Base-by-base conservation (phyloP, 2,797 vertebrate species). In the Etheostoma perlongum region DNA sequence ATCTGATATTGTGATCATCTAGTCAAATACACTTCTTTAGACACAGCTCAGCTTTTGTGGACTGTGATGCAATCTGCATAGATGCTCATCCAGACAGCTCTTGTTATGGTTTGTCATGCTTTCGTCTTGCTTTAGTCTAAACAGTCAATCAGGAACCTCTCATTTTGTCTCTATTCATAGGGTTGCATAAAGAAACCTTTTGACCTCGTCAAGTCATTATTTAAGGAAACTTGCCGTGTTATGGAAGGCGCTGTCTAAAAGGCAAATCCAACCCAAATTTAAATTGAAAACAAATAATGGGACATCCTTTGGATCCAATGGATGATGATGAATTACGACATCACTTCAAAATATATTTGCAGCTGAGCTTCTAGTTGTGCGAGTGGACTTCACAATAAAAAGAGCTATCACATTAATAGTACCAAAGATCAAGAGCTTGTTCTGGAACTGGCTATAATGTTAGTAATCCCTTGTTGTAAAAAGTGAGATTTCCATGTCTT, bases 71-170 rank as follows among this genome's bases (percentile, higher is more conserved):
- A 55, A 25, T 90, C 69, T 57, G 70, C 62, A 58, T 57, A 72
- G 76, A 61, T 82, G 82, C 59, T 85, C 71, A 40, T 83, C 71
- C 78, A 55, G 53, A 47, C 79, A 49, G 62, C 70, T 79, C 68
- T 76, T 81, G 77, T 88, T 85, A 59, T 72, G 70, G 63, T 79
- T 84, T 63, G 74, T 87, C 81, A 72, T 46, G 18, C 57, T 68
- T 66, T 53, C 19, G 7, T 57, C 57, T 30, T 66, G 58, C 33
- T 58, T 40, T 46, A 64, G 70, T 85, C 79, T 23, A 86, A 90
- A 91, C 70, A 72, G 4, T 36, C 65, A 72, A 63, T 25, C 13
- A 23, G 66, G 57, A 85, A 67, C 84, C 67, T 74, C 46, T 84
- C 63, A 71, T 85, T 86, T 80, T 40, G 59, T 62, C 64, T 83